Conservation (phyloP, 2,797 vertebrate species). For the Sitta carolinensis region DNA sequence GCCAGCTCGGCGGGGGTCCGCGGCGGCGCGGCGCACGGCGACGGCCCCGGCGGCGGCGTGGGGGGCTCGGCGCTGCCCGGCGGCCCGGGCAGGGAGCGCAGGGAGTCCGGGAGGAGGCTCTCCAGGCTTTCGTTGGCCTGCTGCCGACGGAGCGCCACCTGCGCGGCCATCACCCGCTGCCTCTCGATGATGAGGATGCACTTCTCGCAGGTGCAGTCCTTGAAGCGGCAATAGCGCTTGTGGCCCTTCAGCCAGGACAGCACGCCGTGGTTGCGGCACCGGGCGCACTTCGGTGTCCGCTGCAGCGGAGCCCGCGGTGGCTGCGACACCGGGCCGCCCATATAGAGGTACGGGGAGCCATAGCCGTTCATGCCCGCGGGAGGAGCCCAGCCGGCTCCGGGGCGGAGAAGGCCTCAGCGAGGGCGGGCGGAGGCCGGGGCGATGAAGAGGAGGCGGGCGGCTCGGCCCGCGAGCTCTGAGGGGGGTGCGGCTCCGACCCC, state of each 20-base stretch:
- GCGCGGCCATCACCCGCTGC: conserved; percentile 96
- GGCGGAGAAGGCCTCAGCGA: not conserved
- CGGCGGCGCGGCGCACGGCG: conserved; percentile 37
- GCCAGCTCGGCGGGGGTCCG: conserved; percentile 75
- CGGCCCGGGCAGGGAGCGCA: conserved; percentile 82
- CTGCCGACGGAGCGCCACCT: conserved; percentile 92
- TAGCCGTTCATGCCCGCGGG: conserved; percentile 88
- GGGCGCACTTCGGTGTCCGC: conserved; percentile 94
- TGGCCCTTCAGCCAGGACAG: conserved; percentile 96
- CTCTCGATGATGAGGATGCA: conserved; percentile 97
- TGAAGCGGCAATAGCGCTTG: conserved; percentile 97
- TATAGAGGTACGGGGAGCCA: conserved; percentile 94
- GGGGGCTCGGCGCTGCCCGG: conserved; percentile 51
- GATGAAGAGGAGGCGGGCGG: not conserved
- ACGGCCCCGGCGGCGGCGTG: conserved; percentile 47
- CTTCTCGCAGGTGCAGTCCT: conserved; percentile 97
- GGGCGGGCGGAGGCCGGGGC: not conserved
- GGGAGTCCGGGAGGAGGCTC: conserved; percentile 91
- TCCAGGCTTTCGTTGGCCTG: conserved; percentile 96
- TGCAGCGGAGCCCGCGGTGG: conserved; percentile 89
- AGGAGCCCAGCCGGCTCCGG: not conserved
- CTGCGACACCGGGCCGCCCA: conserved; percentile 93
- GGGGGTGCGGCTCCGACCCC: not conserved
- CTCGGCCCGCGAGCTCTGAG: not conserved
- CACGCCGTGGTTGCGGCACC: conserved; percentile 95